Base-by-base conservation (phyloP, 2,797 vertebrate species). In the Eulemur rubriventer region DNA sequence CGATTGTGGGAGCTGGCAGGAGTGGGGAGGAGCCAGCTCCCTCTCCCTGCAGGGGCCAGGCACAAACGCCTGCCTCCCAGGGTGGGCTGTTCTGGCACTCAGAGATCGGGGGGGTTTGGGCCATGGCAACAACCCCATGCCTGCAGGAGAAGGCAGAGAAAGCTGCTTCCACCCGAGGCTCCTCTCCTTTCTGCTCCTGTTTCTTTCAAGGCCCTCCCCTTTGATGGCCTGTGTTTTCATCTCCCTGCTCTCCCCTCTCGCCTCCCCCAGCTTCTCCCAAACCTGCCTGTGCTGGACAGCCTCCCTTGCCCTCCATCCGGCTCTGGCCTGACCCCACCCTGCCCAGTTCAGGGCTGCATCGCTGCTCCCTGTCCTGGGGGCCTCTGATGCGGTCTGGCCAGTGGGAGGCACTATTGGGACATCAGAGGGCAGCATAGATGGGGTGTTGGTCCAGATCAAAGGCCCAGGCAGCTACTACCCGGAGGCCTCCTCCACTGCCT, bases 381-480 rank as follows among this genome's bases (percentile, higher is more conserved):
- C 4, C 41, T 59, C 95, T 78, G 50, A 8, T 4, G 11, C 48
- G 61, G 20, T 63, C 72, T 2, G 4, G 57, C 35, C 35, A 7
- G 2, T 5, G 59, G 33, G 14, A 61, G 43, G 33, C 10, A 30
- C 33, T 12, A 4, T 28, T 2, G 26, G 26, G 55, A 46, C 33
- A 4, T 81, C 6, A 9, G 43, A 28, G 16, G 14, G 7, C 20
- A 8, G 38, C 14, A 2, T 0, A 6, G 9, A 9, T 7, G 4
- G 46, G 75, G 6, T 35, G 43, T 33, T 4, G 18, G 1, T 24
- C 41, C 50, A 9, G 33, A 18, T n/a, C 63, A 35, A 35, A 65
- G 59, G 46, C 48, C 48, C 48, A 35, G 72, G 28, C n/a, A 33
- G 18, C n/a, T 20, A 26, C 43, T 2, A 22, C 38, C 9, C 5